phyloP scores from a whole-genome alignment of 2,113 vertebrate genomes.

The Vireo altiloquus region DNA sequence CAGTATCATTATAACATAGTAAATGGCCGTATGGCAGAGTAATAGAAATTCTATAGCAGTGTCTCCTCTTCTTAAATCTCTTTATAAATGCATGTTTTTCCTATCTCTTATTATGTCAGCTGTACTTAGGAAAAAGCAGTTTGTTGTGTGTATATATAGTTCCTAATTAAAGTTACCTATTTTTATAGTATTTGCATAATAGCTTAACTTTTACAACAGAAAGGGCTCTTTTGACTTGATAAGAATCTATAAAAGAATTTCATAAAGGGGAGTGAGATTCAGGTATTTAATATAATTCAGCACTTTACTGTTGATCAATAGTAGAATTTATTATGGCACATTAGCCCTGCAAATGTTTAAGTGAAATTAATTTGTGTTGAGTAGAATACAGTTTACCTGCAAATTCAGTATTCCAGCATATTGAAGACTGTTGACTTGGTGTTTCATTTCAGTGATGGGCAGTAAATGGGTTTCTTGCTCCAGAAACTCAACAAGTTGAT shows the following conservation, averaged over 20 bases:
- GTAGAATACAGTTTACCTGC: conserved; percentile 37
- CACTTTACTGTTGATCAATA: conserved; percentile 90
- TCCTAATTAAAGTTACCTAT: conserved; percentile 36
- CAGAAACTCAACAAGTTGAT: background rate
- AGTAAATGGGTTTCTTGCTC: background rate
- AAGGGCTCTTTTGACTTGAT: conserved; percentile 87
- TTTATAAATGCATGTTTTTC: conserved; percentile 55
- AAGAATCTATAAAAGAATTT: background rate
- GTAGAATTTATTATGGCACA: background rate
- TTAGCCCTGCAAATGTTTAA: conserved; percentile 18
- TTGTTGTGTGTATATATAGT: conserved; percentile 18
- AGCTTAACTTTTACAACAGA: conserved; percentile 79
- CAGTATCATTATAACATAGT: conserved; percentile 57
- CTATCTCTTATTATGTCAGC: conserved; percentile 50
- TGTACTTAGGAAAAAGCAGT: conserved; percentile 29
- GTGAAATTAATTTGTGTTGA: conserved; percentile 61
- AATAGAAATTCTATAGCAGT: conserved; percentile 57
- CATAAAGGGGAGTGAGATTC: conserved; percentile 47
- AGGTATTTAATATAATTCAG: conserved; percentile 85
- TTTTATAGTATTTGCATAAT: conserved; percentile 67
- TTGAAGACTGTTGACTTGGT: background rate
- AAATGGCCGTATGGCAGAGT: conserved; percentile 34
- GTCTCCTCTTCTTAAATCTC: background rate
- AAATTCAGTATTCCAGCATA: conserved; percentile 32
- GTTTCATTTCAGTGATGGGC: background rate